These are phyloP conservation scores for Sebastes aleutianus DNA, from an alignment of 2,797 vertebrate genomes.

Conservation along the genomic window DNA sequence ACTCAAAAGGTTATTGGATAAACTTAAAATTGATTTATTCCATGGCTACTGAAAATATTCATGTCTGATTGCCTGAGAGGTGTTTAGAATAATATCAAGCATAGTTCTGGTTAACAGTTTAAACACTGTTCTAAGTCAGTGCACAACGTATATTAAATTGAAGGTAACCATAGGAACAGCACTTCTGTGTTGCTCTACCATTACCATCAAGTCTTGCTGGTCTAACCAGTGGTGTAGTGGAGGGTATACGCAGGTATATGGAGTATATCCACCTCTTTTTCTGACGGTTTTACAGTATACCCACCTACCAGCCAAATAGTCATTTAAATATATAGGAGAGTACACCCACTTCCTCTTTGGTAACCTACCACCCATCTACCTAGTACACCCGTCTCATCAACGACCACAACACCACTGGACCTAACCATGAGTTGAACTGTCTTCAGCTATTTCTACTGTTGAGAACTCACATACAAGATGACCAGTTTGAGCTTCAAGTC, in stretches of 20 bases:
- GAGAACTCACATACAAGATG: neutral
- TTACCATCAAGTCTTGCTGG: neutral
- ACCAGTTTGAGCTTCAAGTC: neutral
- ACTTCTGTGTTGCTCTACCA: neutral
- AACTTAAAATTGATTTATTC: neutral
- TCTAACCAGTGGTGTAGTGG: neutral
- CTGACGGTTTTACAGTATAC: no score
- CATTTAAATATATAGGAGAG: no score
- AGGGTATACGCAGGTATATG: no score
- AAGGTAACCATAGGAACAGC: conserved; percentile 33
- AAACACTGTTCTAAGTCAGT: conserved; percentile 3
- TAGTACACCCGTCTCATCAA: no score
- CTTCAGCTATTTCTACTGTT: neutral
- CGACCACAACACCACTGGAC: neutral
- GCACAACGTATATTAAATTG: conserved; percentile 3
- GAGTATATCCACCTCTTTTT: no score
- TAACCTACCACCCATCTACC: no score
- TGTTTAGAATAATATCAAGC: neutral
- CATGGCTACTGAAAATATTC: neutral
- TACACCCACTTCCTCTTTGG: no score
- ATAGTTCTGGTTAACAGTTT: neutral
- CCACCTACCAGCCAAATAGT: no score
- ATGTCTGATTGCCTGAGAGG: neutral
- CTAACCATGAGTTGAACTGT: neutral
- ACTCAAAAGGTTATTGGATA: neutral